phyloP scores from a whole-genome alignment of 2,888 invertebrate species.

The Gymnocheta viridis region DNA sequence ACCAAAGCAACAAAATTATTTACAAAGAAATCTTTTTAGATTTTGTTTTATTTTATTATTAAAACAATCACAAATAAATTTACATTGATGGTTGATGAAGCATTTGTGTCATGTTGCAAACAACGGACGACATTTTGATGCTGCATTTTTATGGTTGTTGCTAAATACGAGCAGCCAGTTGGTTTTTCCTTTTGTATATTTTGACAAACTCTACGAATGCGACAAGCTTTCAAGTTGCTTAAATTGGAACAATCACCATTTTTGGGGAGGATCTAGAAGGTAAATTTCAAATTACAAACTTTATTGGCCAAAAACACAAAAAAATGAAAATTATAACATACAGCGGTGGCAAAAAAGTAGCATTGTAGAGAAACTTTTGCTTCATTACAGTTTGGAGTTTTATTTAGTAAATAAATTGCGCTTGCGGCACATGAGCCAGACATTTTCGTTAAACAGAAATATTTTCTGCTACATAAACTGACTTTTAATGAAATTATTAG shows the following conservation, averaged over 20 bases:
- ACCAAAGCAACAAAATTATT: neutral
- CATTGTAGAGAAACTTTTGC: no score
- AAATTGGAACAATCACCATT: slow-evolving; percentile 35
- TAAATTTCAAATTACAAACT: slow-evolving; percentile 20
- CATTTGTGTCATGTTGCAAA: slow-evolving; percentile 65
- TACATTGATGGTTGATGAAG: slow-evolving; percentile 65
- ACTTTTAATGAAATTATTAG: no score
- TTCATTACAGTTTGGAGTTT: no score
- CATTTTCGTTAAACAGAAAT: no score
- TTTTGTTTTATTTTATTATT: slow-evolving; percentile 46
- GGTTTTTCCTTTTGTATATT: neutral
- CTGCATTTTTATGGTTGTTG: slow-evolving; percentile 48
- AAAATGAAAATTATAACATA: no score
- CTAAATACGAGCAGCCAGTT: slow-evolving; percentile 35
- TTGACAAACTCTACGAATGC: slow-evolving; percentile 15
- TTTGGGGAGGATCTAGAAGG: slow-evolving; percentile 40
- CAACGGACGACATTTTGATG: slow-evolving; percentile 61
- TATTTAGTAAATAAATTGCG: no score
- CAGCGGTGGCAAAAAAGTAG: no score
- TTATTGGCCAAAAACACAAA: slow-evolving; percentile 8
- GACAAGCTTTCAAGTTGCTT: slow-evolving; percentile 8
- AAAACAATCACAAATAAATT: slow-evolving; percentile 68
- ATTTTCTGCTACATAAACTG: no score
- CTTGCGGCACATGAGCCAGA: no score
- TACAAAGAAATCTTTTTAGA: slow-evolving; percentile 3